phyloP scores from a whole-genome alignment of 2,113 vertebrate genomes.

The Perognathus longimembris region DNA sequence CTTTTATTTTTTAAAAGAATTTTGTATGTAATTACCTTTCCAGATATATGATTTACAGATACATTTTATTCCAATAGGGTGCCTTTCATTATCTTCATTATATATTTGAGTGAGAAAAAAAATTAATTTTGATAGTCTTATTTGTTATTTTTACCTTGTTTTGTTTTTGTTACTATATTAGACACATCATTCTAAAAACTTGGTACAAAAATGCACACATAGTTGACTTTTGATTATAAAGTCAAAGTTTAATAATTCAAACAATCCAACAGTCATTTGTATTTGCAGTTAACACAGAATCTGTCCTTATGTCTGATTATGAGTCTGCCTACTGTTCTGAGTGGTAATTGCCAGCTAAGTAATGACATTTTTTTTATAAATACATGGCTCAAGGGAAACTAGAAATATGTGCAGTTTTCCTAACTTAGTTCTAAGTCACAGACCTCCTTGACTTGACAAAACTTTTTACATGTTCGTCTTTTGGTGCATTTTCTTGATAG shows the following conservation, averaged over 20 bases:
- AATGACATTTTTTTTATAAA: not conserved
- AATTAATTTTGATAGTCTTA: not conserved
- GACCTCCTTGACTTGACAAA: not conserved
- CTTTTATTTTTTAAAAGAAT: not conserved
- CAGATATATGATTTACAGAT: not conserved
- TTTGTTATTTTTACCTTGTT: not conserved
- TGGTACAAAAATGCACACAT: not conserved
- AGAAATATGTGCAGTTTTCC: not conserved
- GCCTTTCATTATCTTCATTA: not conserved
- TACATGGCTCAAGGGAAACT: not conserved
- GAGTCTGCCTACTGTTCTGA: not conserved
- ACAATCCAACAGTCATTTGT: not conserved
- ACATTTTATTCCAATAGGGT: not conserved
- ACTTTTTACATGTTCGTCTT: not conserved
- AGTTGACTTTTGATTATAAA: not conserved
- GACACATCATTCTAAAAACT: slow-evolving; percentile 17
- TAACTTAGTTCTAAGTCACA: not conserved
- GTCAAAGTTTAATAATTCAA: slow-evolving; percentile 40
- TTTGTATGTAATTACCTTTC: not conserved
- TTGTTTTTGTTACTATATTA: not conserved
- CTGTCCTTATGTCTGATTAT: slow-evolving; percentile 43
- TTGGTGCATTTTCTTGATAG: not conserved
- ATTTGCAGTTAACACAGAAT: slow-evolving; percentile 29
- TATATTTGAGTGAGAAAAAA: not conserved
- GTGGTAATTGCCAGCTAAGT: slow-evolving; percentile 30